Evolutionary conservation across 2,888 invertebrate genomes (phyloP), one percentile per base, ranked within the genome.

Genomic region (Phyllotreta cruciferae): DNA sequence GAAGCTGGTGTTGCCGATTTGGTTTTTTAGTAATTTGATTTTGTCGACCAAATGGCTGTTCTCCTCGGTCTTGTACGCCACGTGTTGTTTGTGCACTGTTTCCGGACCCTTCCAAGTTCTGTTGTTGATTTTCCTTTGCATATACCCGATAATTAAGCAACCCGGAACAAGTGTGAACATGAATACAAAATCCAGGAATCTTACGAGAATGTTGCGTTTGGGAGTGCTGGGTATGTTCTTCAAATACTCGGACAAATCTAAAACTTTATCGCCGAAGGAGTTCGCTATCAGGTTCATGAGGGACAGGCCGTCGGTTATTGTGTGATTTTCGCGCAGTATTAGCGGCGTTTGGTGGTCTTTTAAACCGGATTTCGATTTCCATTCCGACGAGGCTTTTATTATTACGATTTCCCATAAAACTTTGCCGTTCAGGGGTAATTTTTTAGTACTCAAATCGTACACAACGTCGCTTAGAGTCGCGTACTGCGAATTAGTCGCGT

Each of bases 261-360:
- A n/a, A 1, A 41, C 13, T 35, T 9, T 7, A n/a, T 49, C 50
- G 42, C 50, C 50, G 36, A 58, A 41, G n/a, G 49, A 13, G 1
- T 50, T 49, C 5, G 41, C 39, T 0, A 50, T 8, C 13, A 50
- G 11, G 13, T 58, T 58, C 58, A 58, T 58, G n/a, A n/a, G 8
- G 6, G 58, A 58, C 50, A 58, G 42, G 11, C 58, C 58, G 14
- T 58, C 50, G 0, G 39, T 41, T 8, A 58, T 5, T 9, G 11
- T 11, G 9, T 58, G 58, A n/a, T 58, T 49, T 39, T 41, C n/a
- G 45, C 50, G 49, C 0, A 35, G 1, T 8, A 50, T 10, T 35
- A 58, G 0, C 8, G 41, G 39, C 7, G 36, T 50, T 13, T 58
- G 58, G 8, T 42, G 36, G 0, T 7, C 9, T 50, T 42, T 50